Evolutionary conservation across 2,113 vertebrate genomes (phyloP).

Genomic region (Heterotilapia buettikoferi): DNA sequence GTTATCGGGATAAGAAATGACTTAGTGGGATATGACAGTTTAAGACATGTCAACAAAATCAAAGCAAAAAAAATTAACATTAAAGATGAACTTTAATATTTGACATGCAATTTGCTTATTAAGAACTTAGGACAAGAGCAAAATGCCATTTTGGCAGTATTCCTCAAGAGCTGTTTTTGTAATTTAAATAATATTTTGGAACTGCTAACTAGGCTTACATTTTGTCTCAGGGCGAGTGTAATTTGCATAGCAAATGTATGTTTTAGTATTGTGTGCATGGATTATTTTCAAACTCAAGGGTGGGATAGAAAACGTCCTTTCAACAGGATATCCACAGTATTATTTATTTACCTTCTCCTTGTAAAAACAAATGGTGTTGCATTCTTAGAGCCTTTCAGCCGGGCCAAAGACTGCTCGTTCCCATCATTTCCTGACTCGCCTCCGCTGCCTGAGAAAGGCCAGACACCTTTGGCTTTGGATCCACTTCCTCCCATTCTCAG

Average conservation of each 20-base stretch:
- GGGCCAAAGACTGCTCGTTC: slow-evolving; percentile 80
- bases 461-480: slow-evolving; percentile 85
- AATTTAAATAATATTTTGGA: background rate
- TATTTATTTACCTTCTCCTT: slow-evolving; percentile 79
- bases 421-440: slow-evolving; percentile 65
- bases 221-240: background rate
- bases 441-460: slow-evolving; percentile 82
- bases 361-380: slow-evolving; percentile 88
- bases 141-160: background rate
- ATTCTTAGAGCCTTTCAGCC: slow-evolving; percentile 72
- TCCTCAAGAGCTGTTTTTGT: background rate
- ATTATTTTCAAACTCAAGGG: background rate
- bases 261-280: background rate
- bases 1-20: background rate
- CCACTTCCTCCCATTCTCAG: slow-evolving; percentile 88
- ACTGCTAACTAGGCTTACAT: background rate
- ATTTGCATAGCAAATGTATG: background rate
- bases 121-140: background rate
- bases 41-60: background rate
- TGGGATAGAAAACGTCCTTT: background rate
- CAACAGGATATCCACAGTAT: background rate
- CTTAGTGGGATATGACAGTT: background rate
- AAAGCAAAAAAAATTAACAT: background rate
- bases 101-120: background rate
- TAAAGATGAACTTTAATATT: background rate